These are phyloP conservation scores for Belonocnema kinseyi DNA, from an alignment of 1,140 invertebrate genomes.

Conservation along the genomic window DNA sequence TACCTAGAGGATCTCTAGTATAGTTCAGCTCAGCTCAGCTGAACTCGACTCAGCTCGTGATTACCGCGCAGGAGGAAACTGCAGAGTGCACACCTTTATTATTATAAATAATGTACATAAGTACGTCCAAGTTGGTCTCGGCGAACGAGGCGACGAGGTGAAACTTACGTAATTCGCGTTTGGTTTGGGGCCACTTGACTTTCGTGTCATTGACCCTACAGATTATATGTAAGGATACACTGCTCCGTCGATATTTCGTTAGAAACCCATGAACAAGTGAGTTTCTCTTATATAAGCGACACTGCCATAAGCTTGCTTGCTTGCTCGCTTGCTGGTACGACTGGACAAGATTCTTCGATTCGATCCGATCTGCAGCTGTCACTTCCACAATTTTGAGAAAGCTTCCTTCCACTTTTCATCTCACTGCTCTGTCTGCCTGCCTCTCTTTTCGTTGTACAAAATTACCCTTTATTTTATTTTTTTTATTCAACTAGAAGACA, in stretches of 20 bases:
- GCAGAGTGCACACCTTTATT: constrained; percentile 45
- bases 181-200: constrained; percentile 64
- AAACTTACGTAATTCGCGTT: constrained; percentile 61
- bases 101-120: constrained; percentile 38
- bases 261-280: constrained; percentile 57
- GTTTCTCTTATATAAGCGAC: constrained; percentile 63
- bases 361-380: constrained; percentile 7
- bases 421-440: background rate
- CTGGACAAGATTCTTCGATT: background rate
- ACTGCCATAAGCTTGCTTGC: constrained; percentile 23
- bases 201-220: constrained; percentile 67
- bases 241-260: constrained; percentile 59
- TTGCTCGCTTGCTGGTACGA: background rate
- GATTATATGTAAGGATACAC: constrained; percentile 44
- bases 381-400: background rate
- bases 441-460: background rate
- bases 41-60: constrained; percentile 35
- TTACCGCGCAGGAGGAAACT: constrained; percentile 28
- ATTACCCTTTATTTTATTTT: background rate
- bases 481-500: background rate
- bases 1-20: too few relatives aligned
- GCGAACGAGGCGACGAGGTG: constrained; percentile 45
- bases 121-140: constrained; percentile 26
- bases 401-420: background rate
- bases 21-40: too few relatives aligned